phyloP scores from a whole-genome alignment of 2,113 vertebrate genomes.

The Vireo altiloquus region DNA sequence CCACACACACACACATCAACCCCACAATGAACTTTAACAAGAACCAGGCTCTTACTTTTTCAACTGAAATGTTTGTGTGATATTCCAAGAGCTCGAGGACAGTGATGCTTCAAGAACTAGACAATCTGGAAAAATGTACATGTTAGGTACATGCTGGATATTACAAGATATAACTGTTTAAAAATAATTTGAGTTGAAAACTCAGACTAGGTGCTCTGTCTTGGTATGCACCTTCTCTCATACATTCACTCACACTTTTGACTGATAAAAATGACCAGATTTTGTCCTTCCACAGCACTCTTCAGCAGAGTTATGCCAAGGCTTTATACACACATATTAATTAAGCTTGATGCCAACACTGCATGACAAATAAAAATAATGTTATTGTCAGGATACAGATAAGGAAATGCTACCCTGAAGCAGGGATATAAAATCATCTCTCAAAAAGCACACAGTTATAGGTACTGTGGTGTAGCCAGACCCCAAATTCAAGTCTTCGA shows the following conservation, averaged over 20 bases:
- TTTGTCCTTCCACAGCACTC: neutral
- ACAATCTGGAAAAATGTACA: constrained; percentile 62
- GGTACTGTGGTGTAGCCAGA: neutral
- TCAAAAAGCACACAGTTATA: neutral
- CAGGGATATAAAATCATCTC: neutral
- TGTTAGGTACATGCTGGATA: neutral
- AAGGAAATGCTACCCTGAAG: neutral
- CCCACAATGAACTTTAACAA: neutral
- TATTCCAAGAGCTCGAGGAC: constrained; percentile 58
- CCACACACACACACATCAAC: neutral
- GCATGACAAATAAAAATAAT: neutral
- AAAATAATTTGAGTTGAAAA: neutral
- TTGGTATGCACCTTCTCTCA: neutral
- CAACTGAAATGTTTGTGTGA: constrained; percentile 71
- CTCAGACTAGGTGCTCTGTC: neutral
- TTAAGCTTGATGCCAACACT: neutral
- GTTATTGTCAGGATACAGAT: neutral
- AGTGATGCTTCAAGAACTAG: constrained; percentile 57
- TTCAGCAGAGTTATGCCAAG: neutral
- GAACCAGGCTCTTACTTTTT: constrained; percentile 69
- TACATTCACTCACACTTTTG: neutral
- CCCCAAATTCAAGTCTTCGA: neutral
- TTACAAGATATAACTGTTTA: neutral
- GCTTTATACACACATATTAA: neutral
- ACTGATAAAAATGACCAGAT: neutral